Base-by-base conservation (phyloP, 1,140 invertebrate species). In the Holcopasites calliopsidis region DNA sequence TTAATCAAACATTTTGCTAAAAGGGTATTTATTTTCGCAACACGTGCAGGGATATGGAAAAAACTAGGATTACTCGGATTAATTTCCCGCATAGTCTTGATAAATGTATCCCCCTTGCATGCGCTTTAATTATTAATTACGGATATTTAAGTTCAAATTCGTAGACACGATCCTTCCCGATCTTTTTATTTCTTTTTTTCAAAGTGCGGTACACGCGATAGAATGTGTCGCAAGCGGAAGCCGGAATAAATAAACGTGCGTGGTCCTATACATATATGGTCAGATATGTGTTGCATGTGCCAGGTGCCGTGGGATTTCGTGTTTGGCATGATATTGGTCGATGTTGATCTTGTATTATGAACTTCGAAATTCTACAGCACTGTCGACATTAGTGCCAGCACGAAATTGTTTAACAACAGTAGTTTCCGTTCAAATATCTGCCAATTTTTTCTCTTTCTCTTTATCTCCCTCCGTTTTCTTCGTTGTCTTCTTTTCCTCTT, bases 51-150 rank as follows among this genome's bases (percentile, higher is more conserved):
- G 6, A 49, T 49, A n/a, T n/a, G n/a, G n/a, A 62, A 11, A 50
- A 38, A 70, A 40, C 28, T 21, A 11, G 35, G 38, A 61, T 71
- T 71, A 8, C 23, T n/a, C n/a, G n/a, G n/a, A n/a, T n/a, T n/a
- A n/a, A n/a, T 0, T 50, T 26, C 4, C 1, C 0, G 0, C 16
- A 5, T 5, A 16, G n/a, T 26, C 18, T 49, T 0, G 13, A 31
- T 6, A 6, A 40, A 40, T 11, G 11, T n/a, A n/a, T n/a, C n/a
- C 23, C 21, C 28, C 33, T 60, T 44, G 16, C 3, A 13, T 13
- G 5, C 10, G 26, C 10, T 60, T 49, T 6, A 11, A 31, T 8
- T 26, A 11, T 44, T 35, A 23, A 33, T 35, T 26, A 16, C 31
- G 3, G 8, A 3, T n/a, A 16, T 21, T 23, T 26, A 3, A 5